Percentiles rank a stretch among this genome's conserved stretches.
These are phyloP conservation scores for Oikopleura albicans DNA, from an alignment of 23 tunicate species.

Conservation along the genomic window DNA sequence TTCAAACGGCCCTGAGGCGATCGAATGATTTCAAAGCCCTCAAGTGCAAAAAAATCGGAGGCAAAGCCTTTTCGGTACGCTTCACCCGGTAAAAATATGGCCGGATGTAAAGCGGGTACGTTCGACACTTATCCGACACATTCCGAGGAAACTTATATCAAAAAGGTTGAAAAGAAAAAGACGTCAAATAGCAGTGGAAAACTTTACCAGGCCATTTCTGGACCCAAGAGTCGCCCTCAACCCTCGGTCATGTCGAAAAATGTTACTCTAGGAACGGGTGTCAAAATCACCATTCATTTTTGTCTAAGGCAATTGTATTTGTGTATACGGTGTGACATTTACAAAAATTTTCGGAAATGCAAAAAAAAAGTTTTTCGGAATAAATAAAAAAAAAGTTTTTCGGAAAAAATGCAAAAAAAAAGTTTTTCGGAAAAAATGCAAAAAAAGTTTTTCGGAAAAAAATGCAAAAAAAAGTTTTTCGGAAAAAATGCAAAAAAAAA, in stretches of 20 bases:
- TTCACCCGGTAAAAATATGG: constrained; percentile 81
- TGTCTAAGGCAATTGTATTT: too few species aligned
- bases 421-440: too few species aligned
- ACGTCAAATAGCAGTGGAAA: constrained; percentile 57
- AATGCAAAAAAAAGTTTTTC: too few species aligned
- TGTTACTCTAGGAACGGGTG: too few species aligned
- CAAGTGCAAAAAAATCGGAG: constrained; percentile 19
- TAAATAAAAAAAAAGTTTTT: too few species aligned
- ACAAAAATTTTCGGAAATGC: too few species aligned
- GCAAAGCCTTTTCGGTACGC: constrained; percentile 74
- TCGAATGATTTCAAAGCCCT: background rate
- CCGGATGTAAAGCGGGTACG: constrained; percentile 72
- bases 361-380: too few species aligned
- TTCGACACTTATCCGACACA: constrained; percentile 86
- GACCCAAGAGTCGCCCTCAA: constrained; percentile 56
- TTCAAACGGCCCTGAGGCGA: background rate
- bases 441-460: too few species aligned
- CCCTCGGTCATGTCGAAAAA: constrained; percentile 53
- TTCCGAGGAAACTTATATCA: constrained; percentile 52
- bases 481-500: too few species aligned
- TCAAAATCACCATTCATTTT: too few species aligned
- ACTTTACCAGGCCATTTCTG: constrained; percentile 60
- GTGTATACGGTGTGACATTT: too few species aligned
- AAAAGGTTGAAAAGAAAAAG: constrained; percentile 35
- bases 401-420: too few species aligned